Percentiles rank a stretch among this genome's conserved stretches.
phyloP scores from a whole-genome alignment of 2,797 vertebrate species.

The Typhlichthys subterraneus region DNA sequence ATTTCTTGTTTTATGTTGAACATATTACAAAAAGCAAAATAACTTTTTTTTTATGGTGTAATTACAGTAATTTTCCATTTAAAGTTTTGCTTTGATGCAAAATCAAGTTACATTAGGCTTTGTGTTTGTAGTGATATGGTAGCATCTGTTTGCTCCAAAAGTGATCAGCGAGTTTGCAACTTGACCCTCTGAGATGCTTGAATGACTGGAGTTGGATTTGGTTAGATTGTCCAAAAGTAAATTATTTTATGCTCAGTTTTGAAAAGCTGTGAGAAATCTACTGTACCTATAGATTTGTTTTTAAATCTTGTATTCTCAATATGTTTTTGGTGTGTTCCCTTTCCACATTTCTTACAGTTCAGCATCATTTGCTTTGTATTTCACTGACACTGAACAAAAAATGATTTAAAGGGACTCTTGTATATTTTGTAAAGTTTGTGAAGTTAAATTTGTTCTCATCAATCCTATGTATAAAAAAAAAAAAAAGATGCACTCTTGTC shows the following conservation, averaged over 20 bases:
- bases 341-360: slow-evolving; percentile 27
- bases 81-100: slow-evolving; percentile 30
- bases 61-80: slow-evolving; percentile 58
- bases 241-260: slow-evolving; percentile 68
- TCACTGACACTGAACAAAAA: slow-evolving; percentile 74
- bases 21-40: slow-evolving; percentile 35
- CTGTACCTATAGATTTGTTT: slow-evolving; percentile 69
- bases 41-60: slow-evolving; percentile 58
- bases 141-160: slow-evolving; percentile 45
- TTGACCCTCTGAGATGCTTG: slow-evolving; percentile 34
- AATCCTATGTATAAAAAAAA: slow-evolving; percentile 82
- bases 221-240: slow-evolving; percentile 34
- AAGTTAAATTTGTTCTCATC: slow-evolving; percentile 77
- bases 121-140: slow-evolving; percentile 39
- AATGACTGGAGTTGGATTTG: slow-evolving; percentile 29
- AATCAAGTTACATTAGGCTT: slow-evolving; percentile 24
- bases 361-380: slow-evolving; percentile 45
- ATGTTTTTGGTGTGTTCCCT: slow-evolving; percentile 56
- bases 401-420: slow-evolving; percentile 80
- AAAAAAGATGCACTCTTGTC: slow-evolving; percentile 76
- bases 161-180: slow-evolving; percentile 43
- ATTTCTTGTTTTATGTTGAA: slow-evolving; percentile 50
- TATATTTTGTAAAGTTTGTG: slow-evolving; percentile 89
- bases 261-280: slow-evolving; percentile 77
- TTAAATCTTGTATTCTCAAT: slow-evolving; percentile 37